These are phyloP conservation scores for Ptychadena robeensis DNA, from an alignment of 2,797 vertebrate genomes.

Conservation along the genomic window DNA sequence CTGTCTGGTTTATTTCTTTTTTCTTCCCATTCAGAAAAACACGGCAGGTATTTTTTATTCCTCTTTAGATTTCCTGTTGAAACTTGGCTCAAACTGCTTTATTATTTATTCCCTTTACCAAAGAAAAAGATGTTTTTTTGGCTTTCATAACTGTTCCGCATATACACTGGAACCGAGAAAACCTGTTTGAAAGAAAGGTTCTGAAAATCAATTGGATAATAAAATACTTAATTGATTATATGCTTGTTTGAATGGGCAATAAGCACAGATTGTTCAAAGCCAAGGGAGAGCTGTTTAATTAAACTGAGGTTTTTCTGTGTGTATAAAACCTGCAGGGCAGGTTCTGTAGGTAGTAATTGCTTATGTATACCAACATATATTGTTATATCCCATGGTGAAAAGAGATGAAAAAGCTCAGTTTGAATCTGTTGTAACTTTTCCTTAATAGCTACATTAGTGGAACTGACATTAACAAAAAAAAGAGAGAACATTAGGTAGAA, in stretches of 20 bases:
- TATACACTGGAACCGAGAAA: constrained; percentile 67
- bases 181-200: constrained; percentile 64
- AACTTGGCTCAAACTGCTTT: constrained; percentile 70
- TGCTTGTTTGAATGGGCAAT: constrained; percentile 68
- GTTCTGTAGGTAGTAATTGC: constrained; percentile 66
- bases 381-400: constrained; percentile 61
- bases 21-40: constrained; percentile 68
- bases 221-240: constrained; percentile 81
- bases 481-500: constrained; percentile 55
- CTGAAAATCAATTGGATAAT: constrained; percentile 77
- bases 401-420: constrained; percentile 64
- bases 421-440: constrained; percentile 61
- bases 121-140: constrained; percentile 74
- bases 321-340: constrained; percentile 66
- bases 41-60: constrained; percentile 68
- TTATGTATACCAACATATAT: constrained; percentile 64
- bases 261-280: constrained; percentile 70
- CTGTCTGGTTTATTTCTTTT: constrained; percentile 63
- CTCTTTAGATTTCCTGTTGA: constrained; percentile 68
- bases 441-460: constrained; percentile 55
- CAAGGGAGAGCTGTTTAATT: constrained; percentile 71
- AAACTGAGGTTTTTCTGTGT: constrained; percentile 64
- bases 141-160: constrained; percentile 70
- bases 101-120: constrained; percentile 76
- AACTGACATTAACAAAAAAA: constrained; percentile 57